Evolutionary conservation across 2,888 invertebrate species (phyloP).

Genomic region (Catocala sponsa): DNA sequence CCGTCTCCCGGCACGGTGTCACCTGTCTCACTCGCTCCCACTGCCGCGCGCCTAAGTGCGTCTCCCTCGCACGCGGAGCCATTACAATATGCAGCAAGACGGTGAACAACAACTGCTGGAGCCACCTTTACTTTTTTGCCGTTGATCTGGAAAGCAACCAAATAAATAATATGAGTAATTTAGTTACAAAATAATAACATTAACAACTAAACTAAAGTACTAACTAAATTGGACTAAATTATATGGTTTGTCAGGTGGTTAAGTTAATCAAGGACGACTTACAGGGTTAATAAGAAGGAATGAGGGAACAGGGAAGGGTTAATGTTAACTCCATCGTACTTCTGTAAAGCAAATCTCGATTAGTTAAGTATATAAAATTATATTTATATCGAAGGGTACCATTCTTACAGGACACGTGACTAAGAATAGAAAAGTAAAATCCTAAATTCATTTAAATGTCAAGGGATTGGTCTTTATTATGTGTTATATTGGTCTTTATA

Average conservation of each 20-base stretch:
- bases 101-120: conserved; percentile 98
- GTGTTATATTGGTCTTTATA: too few species aligned
- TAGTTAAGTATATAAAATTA: conserved; percentile 26
- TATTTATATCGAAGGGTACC: conserved; percentile 10
- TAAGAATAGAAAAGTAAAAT: neutral
- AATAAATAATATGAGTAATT: conserved; percentile 12
- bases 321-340: conserved; percentile 80
- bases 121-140: conserved; percentile 98
- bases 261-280: conserved; percentile 46
- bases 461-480: too few species aligned
- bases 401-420: neutral
- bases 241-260: conserved; percentile 5
- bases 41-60: conserved; percentile 59
- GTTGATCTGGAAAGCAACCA: conserved; percentile 93
- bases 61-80: conserved; percentile 59
- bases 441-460: neutral
- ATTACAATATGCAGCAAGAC: conserved; percentile 97
- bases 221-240: conserved; percentile 8
- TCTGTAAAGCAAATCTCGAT: conserved; percentile 71
- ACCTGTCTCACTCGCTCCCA: conserved; percentile 65
- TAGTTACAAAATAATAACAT: neutral
- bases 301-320: conserved; percentile 60
- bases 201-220: neutral
- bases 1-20: conserved; percentile 66
- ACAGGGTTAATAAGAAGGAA: conserved; percentile 57